These are phyloP conservation scores for Lerema accius DNA, from an alignment of 1,140 invertebrate species.

Conservation along the genomic window DNA sequence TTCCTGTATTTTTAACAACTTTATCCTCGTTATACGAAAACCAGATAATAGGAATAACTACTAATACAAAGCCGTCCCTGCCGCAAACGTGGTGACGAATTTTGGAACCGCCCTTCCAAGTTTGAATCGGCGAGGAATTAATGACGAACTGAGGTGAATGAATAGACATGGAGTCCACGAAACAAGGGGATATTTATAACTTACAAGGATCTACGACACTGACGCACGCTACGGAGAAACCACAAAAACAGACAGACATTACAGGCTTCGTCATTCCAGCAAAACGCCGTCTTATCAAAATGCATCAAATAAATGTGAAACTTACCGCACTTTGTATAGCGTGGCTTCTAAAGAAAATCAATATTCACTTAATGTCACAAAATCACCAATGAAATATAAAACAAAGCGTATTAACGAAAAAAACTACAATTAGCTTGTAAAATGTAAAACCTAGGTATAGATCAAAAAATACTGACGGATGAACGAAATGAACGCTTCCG, in stretches of 20 bases:
- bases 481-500: constrained; percentile 64
- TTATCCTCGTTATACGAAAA: neutral
- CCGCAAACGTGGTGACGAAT: constrained; percentile 35
- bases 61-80: constrained; percentile 3
- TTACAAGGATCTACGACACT: constrained; percentile 41
- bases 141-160: constrained; percentile 14
- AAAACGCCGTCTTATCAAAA: constrained; percentile 35
- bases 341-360: constrained; percentile 26
- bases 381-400: constrained; percentile 39
- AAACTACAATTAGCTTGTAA: constrained; percentile 42
- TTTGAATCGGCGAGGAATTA: constrained; percentile 3
- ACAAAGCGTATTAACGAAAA: constrained; percentile 40
- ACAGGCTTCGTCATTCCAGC: constrained; percentile 64
- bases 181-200: constrained; percentile 53
- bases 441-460: constrained; percentile 47
- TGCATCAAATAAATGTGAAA: constrained; percentile 33
- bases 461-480: constrained; percentile 45
- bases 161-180: constrained; percentile 25
- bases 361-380: constrained; percentile 30
- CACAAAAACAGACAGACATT: constrained; percentile 54
- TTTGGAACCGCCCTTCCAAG: constrained; percentile 50
- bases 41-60: neutral
- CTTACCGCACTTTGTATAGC: constrained; percentile 45
- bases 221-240: constrained; percentile 44
- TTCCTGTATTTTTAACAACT: neutral